Evolutionary conservation across 2,113 vertebrate species (phyloP).

Genomic region (Sphyrna mokarran): DNA sequence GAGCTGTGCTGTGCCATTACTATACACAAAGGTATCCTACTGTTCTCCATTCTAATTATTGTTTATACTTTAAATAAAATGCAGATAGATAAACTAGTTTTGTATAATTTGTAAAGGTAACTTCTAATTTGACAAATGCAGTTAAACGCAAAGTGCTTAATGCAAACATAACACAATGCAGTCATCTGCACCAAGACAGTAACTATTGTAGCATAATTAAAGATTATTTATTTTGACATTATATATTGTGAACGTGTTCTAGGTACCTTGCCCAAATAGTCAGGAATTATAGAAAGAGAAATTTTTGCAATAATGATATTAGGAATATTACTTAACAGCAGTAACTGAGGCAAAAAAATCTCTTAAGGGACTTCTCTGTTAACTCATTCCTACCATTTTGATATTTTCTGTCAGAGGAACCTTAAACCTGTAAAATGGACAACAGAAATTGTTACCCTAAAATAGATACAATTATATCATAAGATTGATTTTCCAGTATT

Average conservation of each 20-base stretch:
- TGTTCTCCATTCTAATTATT: not conserved
- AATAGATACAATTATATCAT: not conserved
- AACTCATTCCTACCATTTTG: not conserved
- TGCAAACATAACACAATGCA: not conserved
- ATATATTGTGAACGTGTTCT: not conserved
- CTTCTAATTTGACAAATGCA: not conserved
- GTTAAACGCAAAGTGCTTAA: conserved; percentile 21
- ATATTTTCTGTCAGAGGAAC: not conserved
- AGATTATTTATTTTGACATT: not conserved
- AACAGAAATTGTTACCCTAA: not conserved
- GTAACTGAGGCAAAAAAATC: not conserved
- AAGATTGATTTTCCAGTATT: not conserved
- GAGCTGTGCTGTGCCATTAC: not conserved
- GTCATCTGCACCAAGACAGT: not conserved
- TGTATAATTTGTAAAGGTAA: not conserved
- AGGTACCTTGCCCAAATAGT: not conserved
- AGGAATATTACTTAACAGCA: not conserved
- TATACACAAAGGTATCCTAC: not conserved
- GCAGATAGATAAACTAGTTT: not conserved
- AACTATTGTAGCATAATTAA: not conserved
- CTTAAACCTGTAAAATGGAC: not conserved
- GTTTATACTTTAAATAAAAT: not conserved
- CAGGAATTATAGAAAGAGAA: not conserved
- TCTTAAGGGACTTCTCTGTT: not conserved
- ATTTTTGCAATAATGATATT: not conserved